Conservation (phyloP, 2,888 invertebrate genomes). For the Cyclophora albipunctata region DNA sequence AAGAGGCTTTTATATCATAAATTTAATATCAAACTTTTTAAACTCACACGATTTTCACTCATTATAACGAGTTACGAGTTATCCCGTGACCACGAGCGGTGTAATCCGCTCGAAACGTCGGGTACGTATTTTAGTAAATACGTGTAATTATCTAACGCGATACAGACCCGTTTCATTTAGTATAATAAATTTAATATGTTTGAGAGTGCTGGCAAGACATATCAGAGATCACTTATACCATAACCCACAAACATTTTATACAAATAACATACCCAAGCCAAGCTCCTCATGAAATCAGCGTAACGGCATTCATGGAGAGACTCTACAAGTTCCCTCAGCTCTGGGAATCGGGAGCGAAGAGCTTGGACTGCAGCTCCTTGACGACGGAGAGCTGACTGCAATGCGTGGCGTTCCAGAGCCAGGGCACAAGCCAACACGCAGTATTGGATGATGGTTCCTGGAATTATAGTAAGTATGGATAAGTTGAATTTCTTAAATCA, state of each 20-base stretch:
- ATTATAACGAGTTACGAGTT: no score
- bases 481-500: not conserved
- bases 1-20: no score
- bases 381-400: conserved; percentile 69
- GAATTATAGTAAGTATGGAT: conserved; percentile 37
- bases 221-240: no score
- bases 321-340: conserved; percentile 78
- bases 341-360: conserved; percentile 79
- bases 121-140: no score
- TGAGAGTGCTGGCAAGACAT: not conserved
- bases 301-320: conserved; percentile 95
- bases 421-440: conserved; percentile 75
- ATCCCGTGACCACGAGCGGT: no score
- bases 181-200: no score
- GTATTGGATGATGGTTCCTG: conserved; percentile 75
- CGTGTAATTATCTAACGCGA: no score
- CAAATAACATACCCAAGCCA: conserved; percentile 56
- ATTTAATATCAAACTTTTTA: no score
- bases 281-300: conserved; percentile 85
- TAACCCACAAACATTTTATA: no score
- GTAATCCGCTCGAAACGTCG: no score
- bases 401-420: conserved; percentile 70
- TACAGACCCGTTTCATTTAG: no score
- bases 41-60: no score
- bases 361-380: conserved; percentile 85